Conservation (phyloP, 2,797 vertebrate species). For the Eulemur coronatus region DNA sequence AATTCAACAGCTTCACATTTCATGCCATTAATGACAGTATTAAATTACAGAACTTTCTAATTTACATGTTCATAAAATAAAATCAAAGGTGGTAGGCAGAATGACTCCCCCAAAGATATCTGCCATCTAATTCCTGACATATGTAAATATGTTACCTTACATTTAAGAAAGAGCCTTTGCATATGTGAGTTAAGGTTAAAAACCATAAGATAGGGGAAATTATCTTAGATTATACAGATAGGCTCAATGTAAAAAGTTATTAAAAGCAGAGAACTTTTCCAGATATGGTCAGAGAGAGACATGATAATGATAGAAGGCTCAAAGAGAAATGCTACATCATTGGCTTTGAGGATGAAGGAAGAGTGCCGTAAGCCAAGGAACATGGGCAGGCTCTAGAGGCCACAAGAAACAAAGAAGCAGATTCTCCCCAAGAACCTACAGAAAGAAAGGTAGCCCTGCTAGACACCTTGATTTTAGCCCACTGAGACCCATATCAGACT, state of each 20-base stretch:
- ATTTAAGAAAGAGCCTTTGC: neutral
- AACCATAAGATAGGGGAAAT: neutral
- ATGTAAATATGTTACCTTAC: neutral
- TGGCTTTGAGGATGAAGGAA: neutral
- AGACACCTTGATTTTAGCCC: neutral
- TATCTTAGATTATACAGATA: neutral
- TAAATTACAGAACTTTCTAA: neutral
- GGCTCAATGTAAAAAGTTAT: neutral
- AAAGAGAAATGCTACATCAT: neutral
- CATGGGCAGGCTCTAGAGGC: neutral
- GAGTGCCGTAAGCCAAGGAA: neutral
- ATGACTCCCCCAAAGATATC: neutral
- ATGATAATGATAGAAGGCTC: neutral
- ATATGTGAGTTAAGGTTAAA: neutral
- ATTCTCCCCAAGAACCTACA: neutral
- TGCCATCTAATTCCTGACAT: neutral
- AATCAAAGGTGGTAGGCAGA: conserved; percentile 8
- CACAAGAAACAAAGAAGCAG: neutral
- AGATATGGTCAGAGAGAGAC: neutral
- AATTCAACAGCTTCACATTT: neutral
- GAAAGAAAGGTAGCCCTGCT: neutral
- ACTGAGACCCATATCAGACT: neutral
- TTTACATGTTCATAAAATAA: conserved; percentile 18
- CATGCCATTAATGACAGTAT: neutral
- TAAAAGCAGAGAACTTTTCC: neutral